Conservation (phyloP, 2,797 vertebrate species). For the Neostethus bicornis region DNA sequence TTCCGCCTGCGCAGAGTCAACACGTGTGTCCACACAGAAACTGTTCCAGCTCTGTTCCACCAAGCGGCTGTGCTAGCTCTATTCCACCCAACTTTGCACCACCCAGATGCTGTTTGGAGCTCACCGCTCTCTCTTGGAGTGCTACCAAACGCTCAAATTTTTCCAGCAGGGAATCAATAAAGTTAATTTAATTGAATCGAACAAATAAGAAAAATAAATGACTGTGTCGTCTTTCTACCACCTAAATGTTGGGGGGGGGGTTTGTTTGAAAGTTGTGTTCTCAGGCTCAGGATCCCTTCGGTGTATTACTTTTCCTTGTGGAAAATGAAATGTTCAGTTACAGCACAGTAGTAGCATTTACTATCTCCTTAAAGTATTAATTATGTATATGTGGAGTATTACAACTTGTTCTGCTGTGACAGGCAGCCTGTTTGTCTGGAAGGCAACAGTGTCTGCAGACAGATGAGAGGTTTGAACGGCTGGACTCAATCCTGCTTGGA, state of each 20-base stretch:
- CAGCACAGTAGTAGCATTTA: conserved; percentile 39
- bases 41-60: too few relatives aligned
- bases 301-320: conserved; percentile 46
- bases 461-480: conserved; percentile 55
- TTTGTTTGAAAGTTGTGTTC: conserved; percentile 32
- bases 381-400: conserved; percentile 60
- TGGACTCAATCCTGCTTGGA: conserved; percentile 48
- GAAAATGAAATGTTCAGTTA: conserved; percentile 56
- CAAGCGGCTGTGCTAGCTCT: too few relatives aligned
- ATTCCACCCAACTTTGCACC: too few relatives aligned
- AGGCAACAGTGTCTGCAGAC: conserved; percentile 50
- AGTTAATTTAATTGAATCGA: conserved; percentile 41
- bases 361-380: conserved; percentile 63
- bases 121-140: too few relatives aligned
- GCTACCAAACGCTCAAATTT: too few relatives aligned
- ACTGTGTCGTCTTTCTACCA: conserved; percentile 6
- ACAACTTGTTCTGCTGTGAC: conserved; percentile 45
- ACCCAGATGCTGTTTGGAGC: too few relatives aligned
- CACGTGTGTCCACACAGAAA: too few relatives aligned
- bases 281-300: conserved; percentile 33
- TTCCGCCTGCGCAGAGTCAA: too few relatives aligned
- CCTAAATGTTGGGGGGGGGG: conserved; percentile 14
- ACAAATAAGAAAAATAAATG: conserved; percentile 24
- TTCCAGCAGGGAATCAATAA: too few relatives aligned
- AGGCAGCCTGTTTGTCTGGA: conserved; percentile 51